Conservation (phyloP, 2,113 vertebrate genomes). For the Hymenochirus boettgeri region DNA sequence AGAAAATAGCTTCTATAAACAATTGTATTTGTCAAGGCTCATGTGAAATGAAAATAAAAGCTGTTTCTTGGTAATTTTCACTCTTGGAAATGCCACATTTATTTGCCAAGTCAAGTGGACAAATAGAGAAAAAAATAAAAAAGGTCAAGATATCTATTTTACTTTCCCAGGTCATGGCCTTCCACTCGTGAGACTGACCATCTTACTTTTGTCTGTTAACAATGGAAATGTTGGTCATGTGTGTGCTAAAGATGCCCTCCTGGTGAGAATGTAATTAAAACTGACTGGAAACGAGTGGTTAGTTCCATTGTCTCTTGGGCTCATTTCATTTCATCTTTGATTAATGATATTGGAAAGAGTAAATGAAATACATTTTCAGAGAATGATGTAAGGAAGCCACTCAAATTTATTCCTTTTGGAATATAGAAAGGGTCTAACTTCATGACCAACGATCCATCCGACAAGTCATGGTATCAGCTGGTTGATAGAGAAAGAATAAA, state of each 20-base stretch:
- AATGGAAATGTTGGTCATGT: constrained; percentile 36
- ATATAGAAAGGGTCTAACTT: constrained; percentile 24
- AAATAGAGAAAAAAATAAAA: constrained; percentile 40
- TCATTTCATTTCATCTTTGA: constrained; percentile 67
- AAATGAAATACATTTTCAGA: constrained; percentile 58
- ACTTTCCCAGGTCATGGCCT: constrained; percentile 52
- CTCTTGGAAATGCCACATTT: background rate
- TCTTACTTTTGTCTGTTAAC: constrained; percentile 4
- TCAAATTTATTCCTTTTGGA: constrained; percentile 30
- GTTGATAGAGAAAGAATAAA: background rate
- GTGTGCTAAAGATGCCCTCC: constrained; percentile 54
- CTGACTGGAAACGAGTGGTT: constrained; percentile 68
- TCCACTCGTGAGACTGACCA: constrained; percentile 36
- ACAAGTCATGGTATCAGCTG: constrained; percentile 15
- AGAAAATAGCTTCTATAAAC: too few relatives aligned
- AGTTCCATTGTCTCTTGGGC: constrained; percentile 63
- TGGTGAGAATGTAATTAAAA: constrained; percentile 89
- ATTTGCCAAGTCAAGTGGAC: constrained; percentile 20
- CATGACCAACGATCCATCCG: constrained; percentile 9
- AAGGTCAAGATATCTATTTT: constrained; percentile 44
- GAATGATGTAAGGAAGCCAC: constrained; percentile 28
- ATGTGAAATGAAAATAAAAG: too few relatives aligned
- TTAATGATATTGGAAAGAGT: constrained; percentile 63
- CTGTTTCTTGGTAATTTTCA: background rate
- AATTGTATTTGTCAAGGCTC: too few relatives aligned